Percentiles rank a stretch among this genome's conserved stretches.
phyloP scores from a whole-genome alignment of 2,113 vertebrate genomes.

The Triplophysa siluroides region DNA sequence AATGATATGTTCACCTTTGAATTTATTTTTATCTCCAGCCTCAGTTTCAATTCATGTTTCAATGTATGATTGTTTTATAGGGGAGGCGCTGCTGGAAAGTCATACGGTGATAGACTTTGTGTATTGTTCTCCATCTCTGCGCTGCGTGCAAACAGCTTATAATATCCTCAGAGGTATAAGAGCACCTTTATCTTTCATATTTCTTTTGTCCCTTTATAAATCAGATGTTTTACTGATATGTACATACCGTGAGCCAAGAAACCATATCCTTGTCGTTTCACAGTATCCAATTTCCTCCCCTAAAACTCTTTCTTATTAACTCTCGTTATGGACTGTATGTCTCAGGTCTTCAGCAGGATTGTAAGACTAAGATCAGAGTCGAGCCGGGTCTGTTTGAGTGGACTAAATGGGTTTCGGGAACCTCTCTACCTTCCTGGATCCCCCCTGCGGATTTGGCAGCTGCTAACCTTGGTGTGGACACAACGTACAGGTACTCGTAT shows the following conservation, averaged over 20 bases:
- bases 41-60: conserved; percentile 21
- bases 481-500: conserved; percentile 88
- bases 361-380: conserved; percentile 87
- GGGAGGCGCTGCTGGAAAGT: conserved; percentile 92
- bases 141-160: conserved; percentile 95
- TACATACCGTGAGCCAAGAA: not conserved
- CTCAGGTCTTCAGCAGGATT: conserved; percentile 91
- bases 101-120: conserved; percentile 85
- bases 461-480: conserved; percentile 90
- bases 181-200: conserved; percentile 6
- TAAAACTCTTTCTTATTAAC: not conserved
- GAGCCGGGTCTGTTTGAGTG: conserved; percentile 97
- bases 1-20: too few relatives aligned
- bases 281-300: not conserved
- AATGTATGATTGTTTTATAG: conserved; percentile 65
- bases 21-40: not conserved
- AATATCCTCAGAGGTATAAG: conserved; percentile 89
- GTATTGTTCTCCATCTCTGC: conserved; percentile 94
- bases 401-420: conserved; percentile 98
- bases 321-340: not conserved
- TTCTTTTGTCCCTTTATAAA: not conserved
- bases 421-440: conserved; percentile 87
- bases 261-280: not conserved
- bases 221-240: not conserved
- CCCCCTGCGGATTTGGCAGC: conserved; percentile 84